Evolutionary conservation across 2,113 vertebrate genomes (phyloP).

Genomic region (Vireo altiloquus): DNA sequence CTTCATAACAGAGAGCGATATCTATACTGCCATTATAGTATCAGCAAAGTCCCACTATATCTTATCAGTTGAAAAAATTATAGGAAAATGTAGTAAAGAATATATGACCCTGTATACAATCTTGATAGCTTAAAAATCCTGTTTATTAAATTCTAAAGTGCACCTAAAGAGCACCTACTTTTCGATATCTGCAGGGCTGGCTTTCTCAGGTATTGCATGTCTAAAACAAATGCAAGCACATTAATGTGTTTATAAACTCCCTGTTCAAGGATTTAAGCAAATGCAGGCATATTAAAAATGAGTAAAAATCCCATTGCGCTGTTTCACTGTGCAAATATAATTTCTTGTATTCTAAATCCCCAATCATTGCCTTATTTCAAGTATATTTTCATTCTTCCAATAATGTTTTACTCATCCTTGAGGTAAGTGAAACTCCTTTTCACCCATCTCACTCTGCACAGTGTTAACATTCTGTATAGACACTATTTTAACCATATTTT

Average conservation of each 20-base stretch:
- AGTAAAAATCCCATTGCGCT: neutral
- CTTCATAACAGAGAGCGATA: neutral
- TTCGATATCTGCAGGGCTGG: neutral
- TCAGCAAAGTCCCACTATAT: neutral
- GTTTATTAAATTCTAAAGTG: neutral
- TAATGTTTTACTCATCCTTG: constrained; percentile 8
- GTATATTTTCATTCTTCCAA: neutral
- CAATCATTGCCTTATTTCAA: neutral
- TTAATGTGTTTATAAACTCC: constrained; percentile 6
- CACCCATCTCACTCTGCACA: neutral
- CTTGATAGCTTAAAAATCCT: neutral
- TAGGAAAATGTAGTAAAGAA: neutral
- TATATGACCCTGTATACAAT: neutral
- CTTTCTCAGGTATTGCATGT: neutral
- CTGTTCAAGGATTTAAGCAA: neutral
- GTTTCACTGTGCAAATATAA: constrained; percentile 11
- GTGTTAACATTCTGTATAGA: neutral
- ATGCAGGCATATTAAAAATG: neutral
- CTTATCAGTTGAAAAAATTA: neutral
- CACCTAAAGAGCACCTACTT: neutral
- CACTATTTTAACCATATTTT: neutral
- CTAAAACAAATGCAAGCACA: neutral
- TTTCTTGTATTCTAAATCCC: neutral
- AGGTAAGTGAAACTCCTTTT: neutral
- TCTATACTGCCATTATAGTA: neutral